Evolutionary conservation across 2,797 vertebrate genomes (phyloP), one percentile per base, ranked within the genome.

Genomic region (Megaceryle alcyon): DNA sequence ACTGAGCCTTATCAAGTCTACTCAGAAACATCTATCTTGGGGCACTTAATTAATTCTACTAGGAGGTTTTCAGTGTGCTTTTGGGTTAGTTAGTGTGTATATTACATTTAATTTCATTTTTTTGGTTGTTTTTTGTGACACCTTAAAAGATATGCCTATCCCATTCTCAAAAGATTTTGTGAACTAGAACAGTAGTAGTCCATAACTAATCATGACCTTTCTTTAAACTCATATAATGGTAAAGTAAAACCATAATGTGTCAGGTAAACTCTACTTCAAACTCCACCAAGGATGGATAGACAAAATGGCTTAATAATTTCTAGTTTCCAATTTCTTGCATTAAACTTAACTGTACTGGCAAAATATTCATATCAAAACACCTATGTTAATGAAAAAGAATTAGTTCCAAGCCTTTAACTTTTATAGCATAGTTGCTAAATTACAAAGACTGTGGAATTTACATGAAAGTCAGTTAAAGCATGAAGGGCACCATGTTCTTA

Each of bases 321-420:
- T 73, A 51, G 37, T 80, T 92, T 96, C 46, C 86, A 96, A 91
- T 97, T 95, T 92, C 64, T 86, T 84, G 79, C 75, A 95, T 97
- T 96, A 97, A 96, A 94, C 35, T 51, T 48, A 95, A 94, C 82
- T 91, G 10, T 85, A 91, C 46, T 22, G 86, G 87, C 73, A 97
- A 96, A 95, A 96, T 94, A 96, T 88, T 97, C 76, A 94, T 92
- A 88, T 96, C 82, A 95, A 96, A 97, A 96, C 87, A 96, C 48
- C 97, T 97, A 91, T 29, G 59, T 43, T 97, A 97, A 97, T 95
- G 82, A 97, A 97, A 97, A 66, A 71, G 68, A 84, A 93, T 88
- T 87, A 96, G 82, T 96, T 95, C 82, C 81, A 91, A 94, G 35
- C 19, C 48, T 93, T 90, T 93, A 76, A 65, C 91, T 97, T 97